A percentile compares a stretch with the other conserved stretches of the same genome.
Conservation (phyloP, 2,113 vertebrate species). For the Trinectes maculatus region DNA sequence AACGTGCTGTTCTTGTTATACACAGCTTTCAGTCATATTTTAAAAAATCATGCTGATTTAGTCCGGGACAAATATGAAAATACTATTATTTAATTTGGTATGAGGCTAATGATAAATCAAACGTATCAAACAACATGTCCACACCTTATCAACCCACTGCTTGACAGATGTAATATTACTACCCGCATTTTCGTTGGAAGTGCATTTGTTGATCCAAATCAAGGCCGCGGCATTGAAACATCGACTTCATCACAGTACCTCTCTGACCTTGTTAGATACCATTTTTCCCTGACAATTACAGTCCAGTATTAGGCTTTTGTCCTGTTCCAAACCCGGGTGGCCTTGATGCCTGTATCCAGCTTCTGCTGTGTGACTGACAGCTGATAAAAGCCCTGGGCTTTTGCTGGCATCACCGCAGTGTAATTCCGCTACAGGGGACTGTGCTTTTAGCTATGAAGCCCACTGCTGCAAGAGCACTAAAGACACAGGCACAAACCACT, state of each 20-base stretch:
- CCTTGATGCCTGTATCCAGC: conserved; percentile 72
- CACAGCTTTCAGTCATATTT: not conserved
- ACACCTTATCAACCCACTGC: conserved; percentile 1
- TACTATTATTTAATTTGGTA: no score
- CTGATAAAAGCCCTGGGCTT: conserved; percentile 73
- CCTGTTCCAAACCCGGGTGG: conserved; percentile 60
- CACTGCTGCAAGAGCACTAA: conserved; percentile 69
- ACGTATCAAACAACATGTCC: not conserved
- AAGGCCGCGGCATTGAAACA: conserved; percentile 46
- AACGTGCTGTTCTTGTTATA: no score
- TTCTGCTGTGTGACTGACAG: conserved; percentile 72
- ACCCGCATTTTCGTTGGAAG: conserved; percentile 23
- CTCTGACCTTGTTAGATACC: conserved; percentile 70
- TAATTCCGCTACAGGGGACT: conserved; percentile 77
- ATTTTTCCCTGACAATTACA: conserved; percentile 69
- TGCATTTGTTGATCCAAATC: conserved; percentile 45
- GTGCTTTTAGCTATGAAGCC: conserved; percentile 75
- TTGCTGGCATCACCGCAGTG: conserved; percentile 66
- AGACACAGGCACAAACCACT: conserved; percentile 62
- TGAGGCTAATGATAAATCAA: not conserved
- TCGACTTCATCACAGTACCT: conserved; percentile 43
- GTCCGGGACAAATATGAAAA: not conserved
- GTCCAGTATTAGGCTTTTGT: conserved; percentile 72
- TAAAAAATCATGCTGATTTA: no score
- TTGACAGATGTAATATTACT: conserved; percentile 9